phyloP scores from a whole-genome alignment of 1,140 invertebrate genomes.

The Rhyacophila brunnea region DNA sequence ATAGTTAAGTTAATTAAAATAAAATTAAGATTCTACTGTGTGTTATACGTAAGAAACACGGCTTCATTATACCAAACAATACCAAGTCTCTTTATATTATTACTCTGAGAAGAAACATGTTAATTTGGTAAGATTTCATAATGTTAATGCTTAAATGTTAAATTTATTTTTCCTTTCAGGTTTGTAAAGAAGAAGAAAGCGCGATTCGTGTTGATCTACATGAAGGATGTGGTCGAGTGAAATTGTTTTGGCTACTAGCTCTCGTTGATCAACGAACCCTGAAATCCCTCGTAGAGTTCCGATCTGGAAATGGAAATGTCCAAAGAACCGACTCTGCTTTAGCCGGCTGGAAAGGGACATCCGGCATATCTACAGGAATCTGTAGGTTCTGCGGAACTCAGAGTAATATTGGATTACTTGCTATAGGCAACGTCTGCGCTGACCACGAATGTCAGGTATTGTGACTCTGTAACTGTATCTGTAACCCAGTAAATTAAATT shows the following conservation, averaged over 20 bases:
- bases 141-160: conserved; percentile 3
- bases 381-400: conserved; percentile 92
- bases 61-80: too few relatives aligned
- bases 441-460: conserved; percentile 87
- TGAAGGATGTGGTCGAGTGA: conserved; percentile 92
- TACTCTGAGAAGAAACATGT: too few relatives aligned
- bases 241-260: conserved; percentile 92
- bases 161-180: conserved; percentile 41
- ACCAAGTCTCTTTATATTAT: too few relatives aligned
- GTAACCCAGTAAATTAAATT: too few relatives aligned
- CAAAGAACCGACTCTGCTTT: conserved; percentile 24
- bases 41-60: too few relatives aligned
- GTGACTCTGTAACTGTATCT: too few relatives aligned
- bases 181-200: conserved; percentile 95
- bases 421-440: conserved; percentile 90
- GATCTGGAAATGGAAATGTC: conserved; percentile 51
- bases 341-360: background rate
- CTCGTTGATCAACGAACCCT: conserved; percentile 89
- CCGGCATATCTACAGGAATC: conserved; percentile 61
- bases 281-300: conserved; percentile 92
- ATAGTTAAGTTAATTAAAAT: too few relatives aligned
- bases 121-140: background rate
- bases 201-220: conserved; percentile 92
- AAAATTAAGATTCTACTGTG: too few relatives aligned
- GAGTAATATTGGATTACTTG: conserved; percentile 79